A percentile compares a stretch with the other conserved stretches of the same genome.
Conservation (phyloP, 2,797 vertebrate species). For the Falco rusticolus region DNA sequence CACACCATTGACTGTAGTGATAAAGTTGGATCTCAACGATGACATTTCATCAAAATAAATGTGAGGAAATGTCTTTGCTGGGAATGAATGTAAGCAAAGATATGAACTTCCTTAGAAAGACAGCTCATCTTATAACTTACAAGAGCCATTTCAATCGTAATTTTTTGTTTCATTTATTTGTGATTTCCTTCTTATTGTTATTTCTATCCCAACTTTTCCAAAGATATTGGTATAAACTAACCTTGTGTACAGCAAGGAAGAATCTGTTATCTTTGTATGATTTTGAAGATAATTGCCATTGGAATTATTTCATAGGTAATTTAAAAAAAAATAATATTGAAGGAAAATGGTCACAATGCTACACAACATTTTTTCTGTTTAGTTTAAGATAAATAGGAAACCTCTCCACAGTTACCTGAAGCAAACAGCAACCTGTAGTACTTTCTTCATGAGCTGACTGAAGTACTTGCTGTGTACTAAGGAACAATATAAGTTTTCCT, state of each 20-base stretch:
- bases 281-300: background rate
- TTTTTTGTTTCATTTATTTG: background rate
- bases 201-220: background rate
- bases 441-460: background rate
- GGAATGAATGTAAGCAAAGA: background rate
- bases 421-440: background rate
- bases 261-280: background rate
- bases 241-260: background rate
- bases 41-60: background rate
- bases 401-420: background rate
- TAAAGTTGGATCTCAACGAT: background rate
- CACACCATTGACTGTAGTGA: background rate
- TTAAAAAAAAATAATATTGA: background rate
- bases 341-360: accelerated
- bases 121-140: background rate
- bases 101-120: background rate
- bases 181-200: background rate
- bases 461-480: background rate
- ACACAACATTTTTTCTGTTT: background rate
- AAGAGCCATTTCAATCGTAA: background rate
- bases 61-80: background rate
- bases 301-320: background rate
- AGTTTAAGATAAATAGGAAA: background rate
- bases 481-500: background rate
- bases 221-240: background rate